Conservation (phyloP, 2,888 invertebrate species). For the Melikaiella ostensackeni region DNA sequence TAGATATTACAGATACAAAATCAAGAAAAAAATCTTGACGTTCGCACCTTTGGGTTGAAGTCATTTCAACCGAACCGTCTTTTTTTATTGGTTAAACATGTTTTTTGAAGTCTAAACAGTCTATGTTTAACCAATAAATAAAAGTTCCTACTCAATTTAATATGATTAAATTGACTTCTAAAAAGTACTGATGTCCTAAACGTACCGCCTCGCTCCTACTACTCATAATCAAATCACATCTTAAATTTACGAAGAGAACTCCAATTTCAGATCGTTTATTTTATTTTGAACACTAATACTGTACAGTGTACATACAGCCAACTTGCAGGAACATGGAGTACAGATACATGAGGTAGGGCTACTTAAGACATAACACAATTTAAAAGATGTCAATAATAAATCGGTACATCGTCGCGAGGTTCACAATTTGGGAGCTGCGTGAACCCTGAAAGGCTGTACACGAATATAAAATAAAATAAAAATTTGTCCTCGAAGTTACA, state of each 20-base stretch:
- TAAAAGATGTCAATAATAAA: slow-evolving; percentile 51
- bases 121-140: no score
- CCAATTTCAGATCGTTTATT: slow-evolving; percentile 49
- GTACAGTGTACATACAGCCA: slow-evolving; percentile 74
- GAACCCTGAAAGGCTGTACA: slow-evolving; percentile 68
- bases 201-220: no score
- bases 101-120: no score
- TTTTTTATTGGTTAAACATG: no score
- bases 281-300: slow-evolving; percentile 73
- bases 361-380: slow-evolving; percentile 54
- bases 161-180: no score
- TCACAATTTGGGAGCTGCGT: slow-evolving; percentile 66
- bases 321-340: slow-evolving; percentile 67
- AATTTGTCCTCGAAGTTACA: slow-evolving; percentile 69
- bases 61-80: no score
- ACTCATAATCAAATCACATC: no score
- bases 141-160: no score
- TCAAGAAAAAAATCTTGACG: no score
- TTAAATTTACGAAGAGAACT: background rate
- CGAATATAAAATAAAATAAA: slow-evolving; percentile 52
- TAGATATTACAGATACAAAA: no score
- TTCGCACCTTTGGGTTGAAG: no score
- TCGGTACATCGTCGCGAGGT: slow-evolving; percentile 69
- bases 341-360: slow-evolving; percentile 60
- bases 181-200: no score